Percentiles rank a stretch among this genome's conserved stretches.
These are phyloP conservation scores for Lingula anatina DNA, from an alignment of 2,888 invertebrate species.

Conservation along the genomic window DNA sequence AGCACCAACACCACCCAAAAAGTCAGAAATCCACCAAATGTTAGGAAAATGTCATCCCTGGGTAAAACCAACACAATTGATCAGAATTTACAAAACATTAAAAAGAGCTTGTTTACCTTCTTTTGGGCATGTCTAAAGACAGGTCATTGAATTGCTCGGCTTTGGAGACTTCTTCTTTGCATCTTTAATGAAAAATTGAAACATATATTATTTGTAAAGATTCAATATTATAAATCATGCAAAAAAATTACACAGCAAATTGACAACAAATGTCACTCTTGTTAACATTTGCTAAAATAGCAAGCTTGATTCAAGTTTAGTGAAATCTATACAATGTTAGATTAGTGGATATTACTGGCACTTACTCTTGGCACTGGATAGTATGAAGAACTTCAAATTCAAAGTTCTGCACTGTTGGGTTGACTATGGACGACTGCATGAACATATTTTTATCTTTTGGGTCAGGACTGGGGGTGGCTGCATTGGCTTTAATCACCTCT, in stretches of 20 bases:
- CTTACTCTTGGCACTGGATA: conserved; percentile 34
- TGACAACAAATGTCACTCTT: too few relatives aligned
- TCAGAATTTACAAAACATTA: too few relatives aligned
- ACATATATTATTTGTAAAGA: background rate
- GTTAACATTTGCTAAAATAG: too few relatives aligned
- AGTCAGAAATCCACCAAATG: too few relatives aligned
- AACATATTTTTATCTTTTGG: conserved; percentile 6
- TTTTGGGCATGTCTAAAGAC: conserved; percentile 37
- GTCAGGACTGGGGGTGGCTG: conserved; percentile 23
- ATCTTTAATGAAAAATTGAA: conserved; percentile 20
- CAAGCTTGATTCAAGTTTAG: too few relatives aligned
- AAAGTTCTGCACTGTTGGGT: conserved; percentile 43
- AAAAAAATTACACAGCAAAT: too few relatives aligned
- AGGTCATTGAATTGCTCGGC: conserved; percentile 40
- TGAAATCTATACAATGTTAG: too few relatives aligned
- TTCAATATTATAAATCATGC: too few relatives aligned
- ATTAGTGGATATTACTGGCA: too few relatives aligned
- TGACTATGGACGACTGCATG: conserved; percentile 11
- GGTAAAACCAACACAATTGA: too few relatives aligned
- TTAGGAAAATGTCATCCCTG: too few relatives aligned
- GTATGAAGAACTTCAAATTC: conserved; percentile 42
- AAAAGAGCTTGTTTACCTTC: conserved; percentile 21
- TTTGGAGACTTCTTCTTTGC: conserved; percentile 30
- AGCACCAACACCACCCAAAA: too few relatives aligned
- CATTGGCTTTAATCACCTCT: conserved; percentile 32